Conservation (phyloP, 30 jellyfish, hydroid and myxozoan genomes). For the Turritopsis rubra region DNA sequence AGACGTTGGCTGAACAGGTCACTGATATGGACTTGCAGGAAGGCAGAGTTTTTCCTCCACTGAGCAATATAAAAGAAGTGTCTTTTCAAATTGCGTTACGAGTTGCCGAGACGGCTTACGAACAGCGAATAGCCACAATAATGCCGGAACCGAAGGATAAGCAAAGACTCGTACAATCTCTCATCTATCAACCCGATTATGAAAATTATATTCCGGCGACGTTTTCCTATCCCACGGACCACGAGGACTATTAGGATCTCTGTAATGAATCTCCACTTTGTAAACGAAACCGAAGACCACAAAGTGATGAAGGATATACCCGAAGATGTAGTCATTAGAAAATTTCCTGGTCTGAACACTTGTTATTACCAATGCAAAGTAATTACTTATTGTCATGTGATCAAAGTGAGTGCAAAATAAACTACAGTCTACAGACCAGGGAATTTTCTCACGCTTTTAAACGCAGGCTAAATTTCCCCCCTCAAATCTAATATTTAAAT, state of each 20-base stretch:
- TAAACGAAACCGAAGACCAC: too few relatives aligned
- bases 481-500: too few relatives aligned
- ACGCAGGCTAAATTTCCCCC: too few relatives aligned
- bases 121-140: constrained; percentile 70
- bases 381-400: too few relatives aligned
- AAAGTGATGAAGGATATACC: too few relatives aligned
- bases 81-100: constrained; percentile 70
- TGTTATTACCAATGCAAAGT: too few relatives aligned
- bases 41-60: constrained; percentile 87
- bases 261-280: not conserved
- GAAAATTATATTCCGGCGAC: constrained; percentile 75
- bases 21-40: constrained; percentile 51
- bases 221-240: constrained; percentile 59
- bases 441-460: too few relatives aligned
- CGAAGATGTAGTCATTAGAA: too few relatives aligned
- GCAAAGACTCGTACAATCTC: constrained; percentile 33
- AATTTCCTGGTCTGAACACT: too few relatives aligned
- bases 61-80: constrained; percentile 62
- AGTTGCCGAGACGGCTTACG: constrained; percentile 70
- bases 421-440: too few relatives aligned
- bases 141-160: constrained; percentile 71
- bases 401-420: too few relatives aligned
- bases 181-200: constrained; percentile 72
- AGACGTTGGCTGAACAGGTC: constrained; percentile 86
- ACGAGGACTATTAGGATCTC: constrained; percentile 5